Percentiles rank a stretch among this genome's conserved stretches.
Conservation (phyloP, 2,888 invertebrate genomes). For the Periphyllus acericola region DNA sequence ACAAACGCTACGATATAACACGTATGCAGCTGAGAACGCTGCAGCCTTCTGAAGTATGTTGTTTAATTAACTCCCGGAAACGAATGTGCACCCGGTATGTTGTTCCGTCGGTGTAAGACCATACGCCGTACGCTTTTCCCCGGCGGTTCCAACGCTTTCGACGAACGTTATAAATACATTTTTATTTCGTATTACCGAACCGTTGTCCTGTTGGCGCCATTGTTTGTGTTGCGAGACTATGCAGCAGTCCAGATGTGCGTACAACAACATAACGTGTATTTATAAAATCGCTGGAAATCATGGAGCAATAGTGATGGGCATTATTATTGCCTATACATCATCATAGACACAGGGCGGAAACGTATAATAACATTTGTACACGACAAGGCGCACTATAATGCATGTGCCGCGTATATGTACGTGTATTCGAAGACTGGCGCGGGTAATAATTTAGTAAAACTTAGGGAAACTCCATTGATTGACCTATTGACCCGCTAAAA, state of each 20-base stretch:
- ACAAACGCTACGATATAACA: background rate
- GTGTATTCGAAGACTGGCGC: background rate
- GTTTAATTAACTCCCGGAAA: background rate
- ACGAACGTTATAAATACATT: background rate
- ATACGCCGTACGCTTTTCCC: too few species aligned
- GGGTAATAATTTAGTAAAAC: constrained; percentile 38
- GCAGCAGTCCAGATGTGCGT: constrained; percentile 37
- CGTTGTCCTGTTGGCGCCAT: constrained; percentile 8
- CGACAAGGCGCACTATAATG: too few species aligned
- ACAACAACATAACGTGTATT: constrained; percentile 41
- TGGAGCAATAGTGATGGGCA: background rate
- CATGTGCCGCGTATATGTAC: too few species aligned
- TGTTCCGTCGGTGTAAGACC: background rate
- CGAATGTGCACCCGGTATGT: background rate
- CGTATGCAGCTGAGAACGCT: background rate
- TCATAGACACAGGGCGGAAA: background rate
- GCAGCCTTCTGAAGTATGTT: background rate
- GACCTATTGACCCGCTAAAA: constrained; percentile 49
- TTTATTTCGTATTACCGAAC: background rate
- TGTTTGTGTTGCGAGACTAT: background rate
- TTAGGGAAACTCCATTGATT: constrained; percentile 54
- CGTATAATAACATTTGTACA: background rate
- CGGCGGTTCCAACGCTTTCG: too few species aligned
- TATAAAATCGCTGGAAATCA: constrained; percentile 36
- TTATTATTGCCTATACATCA: too few species aligned